These are phyloP conservation scores for Chrysomela aeneicollis DNA, from an alignment of 2,888 invertebrate species.

Conservation along the genomic window DNA sequence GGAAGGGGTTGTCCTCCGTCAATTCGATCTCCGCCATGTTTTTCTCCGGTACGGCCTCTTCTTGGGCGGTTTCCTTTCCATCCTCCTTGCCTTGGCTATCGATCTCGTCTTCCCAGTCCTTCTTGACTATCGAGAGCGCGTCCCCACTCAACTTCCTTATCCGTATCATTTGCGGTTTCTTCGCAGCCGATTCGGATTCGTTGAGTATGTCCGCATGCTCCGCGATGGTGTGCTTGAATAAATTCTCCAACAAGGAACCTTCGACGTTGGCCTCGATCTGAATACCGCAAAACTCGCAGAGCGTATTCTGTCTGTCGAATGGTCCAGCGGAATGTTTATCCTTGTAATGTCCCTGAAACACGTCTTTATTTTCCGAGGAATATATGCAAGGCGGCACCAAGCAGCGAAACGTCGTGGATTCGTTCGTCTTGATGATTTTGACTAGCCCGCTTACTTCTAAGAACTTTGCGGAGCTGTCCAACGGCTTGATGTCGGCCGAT, in stretches of 20 bases:
- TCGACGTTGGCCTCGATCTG: conserved; percentile 33
- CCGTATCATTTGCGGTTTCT: conserved; percentile 46
- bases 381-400: conserved; percentile 52
- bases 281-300: conserved; percentile 44
- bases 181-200: neutral
- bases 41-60: neutral
- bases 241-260: conserved; percentile 39
- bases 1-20: conserved; percentile 57
- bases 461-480: conserved; percentile 24
- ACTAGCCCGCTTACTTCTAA: conserved; percentile 44
- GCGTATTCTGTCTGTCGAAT: conserved; percentile 31
- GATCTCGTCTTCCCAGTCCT: conserved; percentile 45
- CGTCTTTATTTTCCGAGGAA: conserved; percentile 46
- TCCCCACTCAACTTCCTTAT: conserved; percentile 63
- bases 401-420: conserved; percentile 50
- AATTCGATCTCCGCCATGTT: conserved; percentile 33
- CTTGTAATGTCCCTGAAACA: conserved; percentile 54
- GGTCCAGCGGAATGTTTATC: conserved; percentile 46
- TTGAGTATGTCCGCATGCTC: conserved; percentile 42
- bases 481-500: conserved; percentile 25
- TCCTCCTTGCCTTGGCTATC: conserved; percentile 1
- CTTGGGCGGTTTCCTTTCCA: neutral
- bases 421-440: conserved; percentile 40
- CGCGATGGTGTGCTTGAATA: conserved; percentile 45
- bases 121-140: conserved; percentile 56